Evolutionary conservation across 2,888 invertebrate species (phyloP), one percentile per base, ranked within the genome.

Genomic region (Thymelicus acteon): DNA sequence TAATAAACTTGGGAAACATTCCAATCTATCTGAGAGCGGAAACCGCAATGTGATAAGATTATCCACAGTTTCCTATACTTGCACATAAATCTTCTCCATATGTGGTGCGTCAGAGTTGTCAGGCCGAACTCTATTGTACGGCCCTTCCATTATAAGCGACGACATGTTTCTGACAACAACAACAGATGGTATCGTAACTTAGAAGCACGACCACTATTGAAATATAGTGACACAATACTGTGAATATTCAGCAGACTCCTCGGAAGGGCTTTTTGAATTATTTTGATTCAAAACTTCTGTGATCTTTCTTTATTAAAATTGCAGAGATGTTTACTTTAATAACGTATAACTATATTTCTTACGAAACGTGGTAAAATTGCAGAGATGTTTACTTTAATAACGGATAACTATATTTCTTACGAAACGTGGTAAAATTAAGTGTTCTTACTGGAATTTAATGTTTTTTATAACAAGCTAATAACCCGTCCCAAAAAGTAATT

Each of bases 91-190:
- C 64, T 67, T 24, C 49, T 49, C 60, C 67, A 67, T 67, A 19
- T 67, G 67, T 40, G 19, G 40, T 39, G 47, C 37, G 67, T 67
- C 60, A 49, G 49, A 40, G 15, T 52, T 67, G 70, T 58, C 63
- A 62, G 12, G 65, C 61, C 49, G 39, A 57, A 64, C 71, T 73
- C 71, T 19, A 72, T 74, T 75, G 72, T 72, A 52, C 58, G 37
- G 52, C 54, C 64, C 69, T 64, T 75, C 73, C 72, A 72, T 76
- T 73, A 74, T 49, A 67, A 47, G 70, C 69, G 65, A 71, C 73
- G 68, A 67, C 62, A 63, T 67, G 73, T 67, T 57, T 57, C 58
- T 70, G 68, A 57, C 68, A 66, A 66, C 54, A 68, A 57, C 68
- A 66, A 66, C 54, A 68, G 67, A 65, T 61, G 71, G 54, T 64